Conservation (phyloP, 2,888 invertebrate species). For the Lasioglossum calceatum region DNA sequence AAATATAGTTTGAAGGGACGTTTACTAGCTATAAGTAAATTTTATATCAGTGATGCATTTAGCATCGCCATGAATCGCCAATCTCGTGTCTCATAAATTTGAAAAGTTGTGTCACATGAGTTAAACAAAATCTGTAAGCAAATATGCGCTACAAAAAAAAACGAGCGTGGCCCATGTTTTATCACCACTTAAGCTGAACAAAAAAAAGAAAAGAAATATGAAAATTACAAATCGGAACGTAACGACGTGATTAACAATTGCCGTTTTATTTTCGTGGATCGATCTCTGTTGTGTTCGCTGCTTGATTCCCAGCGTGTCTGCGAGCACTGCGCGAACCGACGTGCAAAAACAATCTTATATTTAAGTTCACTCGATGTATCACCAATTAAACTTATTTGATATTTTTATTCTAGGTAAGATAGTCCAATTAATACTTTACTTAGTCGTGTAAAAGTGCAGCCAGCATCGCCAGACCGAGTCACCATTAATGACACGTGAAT, state of each 20-base stretch:
- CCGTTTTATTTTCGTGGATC: constrained; percentile 75
- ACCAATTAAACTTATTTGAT: constrained; percentile 80
- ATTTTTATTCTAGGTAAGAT: constrained; percentile 81
- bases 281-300: constrained; percentile 80
- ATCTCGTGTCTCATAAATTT: constrained; percentile 68
- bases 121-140: constrained; percentile 57
- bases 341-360: constrained; percentile 68
- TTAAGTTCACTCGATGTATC: constrained; percentile 79
- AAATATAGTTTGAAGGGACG: constrained; percentile 76
- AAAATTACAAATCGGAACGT: constrained; percentile 48
- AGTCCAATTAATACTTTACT: constrained; percentile 80
- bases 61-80: constrained; percentile 76
- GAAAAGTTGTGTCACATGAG: constrained; percentile 52
- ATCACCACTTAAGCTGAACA: constrained; percentile 24
- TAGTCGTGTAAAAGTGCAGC: constrained; percentile 78
- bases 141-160: constrained; percentile 35
- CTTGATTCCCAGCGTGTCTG: constrained; percentile 62
- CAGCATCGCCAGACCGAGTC: constrained; percentile 78
- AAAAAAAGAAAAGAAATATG: not conserved
- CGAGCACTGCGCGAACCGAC: constrained; percentile 61
- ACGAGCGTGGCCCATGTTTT: constrained; percentile 46
- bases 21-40: constrained; percentile 81
- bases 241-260: constrained; percentile 61
- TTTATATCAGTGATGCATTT: constrained; percentile 83
- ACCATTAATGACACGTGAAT: constrained; percentile 54